Conservation (phyloP, 1,140 invertebrate species). For the Drosophila sproati region DNA sequence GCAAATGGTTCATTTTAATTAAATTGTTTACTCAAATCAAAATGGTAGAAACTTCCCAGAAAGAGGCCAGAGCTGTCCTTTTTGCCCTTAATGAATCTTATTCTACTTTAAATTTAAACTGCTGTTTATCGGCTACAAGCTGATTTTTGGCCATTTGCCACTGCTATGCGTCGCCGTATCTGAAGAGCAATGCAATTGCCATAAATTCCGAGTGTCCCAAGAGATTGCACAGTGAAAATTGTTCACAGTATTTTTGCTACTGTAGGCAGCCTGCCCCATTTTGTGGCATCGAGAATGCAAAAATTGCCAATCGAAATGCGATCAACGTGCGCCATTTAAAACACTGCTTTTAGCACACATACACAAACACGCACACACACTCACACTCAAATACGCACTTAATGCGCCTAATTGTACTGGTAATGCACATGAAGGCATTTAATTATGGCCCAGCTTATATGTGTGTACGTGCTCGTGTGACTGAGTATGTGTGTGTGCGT, state of each 20-base stretch:
- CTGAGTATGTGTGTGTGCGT: background rate
- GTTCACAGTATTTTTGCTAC: constrained; percentile 29
- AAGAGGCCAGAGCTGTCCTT: background rate
- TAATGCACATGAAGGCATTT: constrained; percentile 73
- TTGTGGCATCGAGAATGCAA: constrained; percentile 71
- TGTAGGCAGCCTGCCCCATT: constrained; percentile 4
- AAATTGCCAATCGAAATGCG: constrained; percentile 61
- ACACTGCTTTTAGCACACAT: constrained; percentile 14
- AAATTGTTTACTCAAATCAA: constrained; percentile 52
- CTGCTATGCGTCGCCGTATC: constrained; percentile 43
- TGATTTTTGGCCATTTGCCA: constrained; percentile 7
- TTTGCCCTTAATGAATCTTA: background rate
- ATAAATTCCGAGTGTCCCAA: constrained; percentile 73
- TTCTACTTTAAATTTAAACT: constrained; percentile 1
- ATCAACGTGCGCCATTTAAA: constrained; percentile 60
- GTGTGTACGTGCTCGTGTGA: background rate
- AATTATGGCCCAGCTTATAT: constrained; percentile 53
- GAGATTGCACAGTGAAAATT: constrained; percentile 70
- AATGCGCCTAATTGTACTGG: constrained; percentile 74
- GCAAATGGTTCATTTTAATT: constrained; percentile 63
- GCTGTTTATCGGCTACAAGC: background rate
- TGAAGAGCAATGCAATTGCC: constrained; percentile 58
- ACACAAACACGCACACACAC: background rate
- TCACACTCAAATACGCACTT: constrained; percentile 45
- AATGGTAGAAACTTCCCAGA: background rate